These are phyloP conservation scores for Caenorhabditis brenneri DNA, from an alignment of 1,140 invertebrate species.

Conservation along the genomic window DNA sequence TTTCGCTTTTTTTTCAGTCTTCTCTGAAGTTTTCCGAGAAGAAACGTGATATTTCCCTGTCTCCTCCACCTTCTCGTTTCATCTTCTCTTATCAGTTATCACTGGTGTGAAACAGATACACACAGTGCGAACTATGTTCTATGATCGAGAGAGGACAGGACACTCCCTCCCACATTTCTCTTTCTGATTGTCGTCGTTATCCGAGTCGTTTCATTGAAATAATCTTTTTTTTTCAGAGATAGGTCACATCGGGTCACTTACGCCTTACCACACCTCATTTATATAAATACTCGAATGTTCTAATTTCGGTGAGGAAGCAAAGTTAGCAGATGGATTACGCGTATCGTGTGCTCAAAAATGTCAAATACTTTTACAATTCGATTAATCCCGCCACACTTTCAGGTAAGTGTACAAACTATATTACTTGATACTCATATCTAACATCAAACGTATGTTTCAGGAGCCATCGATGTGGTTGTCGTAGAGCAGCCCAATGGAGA, in stretches of 20 bases:
- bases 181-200: background rate
- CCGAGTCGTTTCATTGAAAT: background rate
- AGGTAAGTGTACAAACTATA: slow-evolving; percentile 49
- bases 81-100: background rate
- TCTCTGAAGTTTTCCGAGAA: background rate
- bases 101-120: too few species aligned
- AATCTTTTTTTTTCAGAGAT: background rate
- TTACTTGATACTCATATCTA: background rate
- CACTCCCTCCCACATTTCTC: background rate
- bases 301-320: too few species aligned
- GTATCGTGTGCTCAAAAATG: slow-evolving; percentile 63
- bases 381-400: slow-evolving; percentile 70
- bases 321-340: slow-evolving; percentile 70
- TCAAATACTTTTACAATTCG: slow-evolving; percentile 65
- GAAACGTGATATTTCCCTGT: slow-evolving; percentile 28
- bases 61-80: background rate
- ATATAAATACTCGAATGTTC: background rate
- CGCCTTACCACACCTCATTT: background rate
- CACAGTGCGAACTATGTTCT: slow-evolving; percentile 18
- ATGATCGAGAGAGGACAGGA: background rate
- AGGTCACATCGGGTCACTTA: slow-evolving; percentile 1
- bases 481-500: slow-evolving; percentile 94
- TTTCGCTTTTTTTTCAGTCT: too few species aligned
- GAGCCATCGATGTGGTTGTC: slow-evolving; percentile 97
- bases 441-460: slow-evolving; percentile 72